Conservation (phyloP, 2,797 vertebrate genomes). For the Esox masquinongy region DNA sequence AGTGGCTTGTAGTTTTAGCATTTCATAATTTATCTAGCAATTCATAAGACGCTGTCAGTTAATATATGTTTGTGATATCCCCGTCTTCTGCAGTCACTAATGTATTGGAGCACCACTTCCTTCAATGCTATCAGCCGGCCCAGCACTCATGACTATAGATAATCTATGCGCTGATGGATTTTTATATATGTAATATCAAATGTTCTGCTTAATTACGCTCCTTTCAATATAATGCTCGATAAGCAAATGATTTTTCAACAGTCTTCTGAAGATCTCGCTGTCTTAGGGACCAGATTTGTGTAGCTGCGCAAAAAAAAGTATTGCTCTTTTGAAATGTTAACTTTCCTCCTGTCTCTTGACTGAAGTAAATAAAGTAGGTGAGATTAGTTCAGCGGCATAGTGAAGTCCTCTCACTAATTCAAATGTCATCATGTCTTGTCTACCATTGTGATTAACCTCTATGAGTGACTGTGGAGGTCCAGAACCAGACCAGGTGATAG, state of each 20-base stretch:
- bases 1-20: neutral
- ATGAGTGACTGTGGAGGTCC: conserved; percentile 5
- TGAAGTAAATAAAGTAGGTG: conserved; percentile 20
- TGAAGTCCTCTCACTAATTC: conserved; percentile 24
- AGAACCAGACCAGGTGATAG: conserved; percentile 14
- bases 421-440: conserved; percentile 18
- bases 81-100: conserved; percentile 20
- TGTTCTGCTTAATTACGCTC: conserved; percentile 61
- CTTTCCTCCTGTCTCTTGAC: conserved; percentile 2
- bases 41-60: conserved; percentile 15
- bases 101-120: conserved; percentile 16
- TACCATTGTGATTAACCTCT: conserved; percentile 31
- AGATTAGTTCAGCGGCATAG: conserved; percentile 24
- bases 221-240: conserved; percentile 47
- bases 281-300: neutral
- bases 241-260: conserved; percentile 34
- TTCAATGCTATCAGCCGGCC: neutral
- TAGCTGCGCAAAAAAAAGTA: neutral
- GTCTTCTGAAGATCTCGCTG: conserved; percentile 28
- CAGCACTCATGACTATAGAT: conserved; percentile 25
- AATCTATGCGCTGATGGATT: neutral
- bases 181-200: conserved; percentile 50
- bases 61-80: neutral
- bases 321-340: neutral
- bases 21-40: neutral